These are phyloP conservation scores for Sebastes kiyomatsui DNA, from an alignment of 2,797 vertebrate species.

Conservation along the genomic window DNA sequence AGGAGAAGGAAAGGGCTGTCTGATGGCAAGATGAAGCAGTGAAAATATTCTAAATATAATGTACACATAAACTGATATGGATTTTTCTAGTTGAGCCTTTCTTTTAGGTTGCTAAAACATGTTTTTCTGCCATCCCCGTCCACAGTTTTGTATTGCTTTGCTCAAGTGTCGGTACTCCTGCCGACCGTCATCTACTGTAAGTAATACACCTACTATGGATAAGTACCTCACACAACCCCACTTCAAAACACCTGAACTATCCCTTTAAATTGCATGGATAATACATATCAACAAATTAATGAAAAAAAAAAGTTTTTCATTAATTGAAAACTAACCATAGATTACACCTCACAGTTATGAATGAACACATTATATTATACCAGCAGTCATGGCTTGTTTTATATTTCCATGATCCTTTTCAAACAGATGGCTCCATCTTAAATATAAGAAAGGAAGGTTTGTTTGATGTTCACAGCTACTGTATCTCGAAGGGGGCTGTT, in stretches of 20 bases:
- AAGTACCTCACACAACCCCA: too few relatives aligned
- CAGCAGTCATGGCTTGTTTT: neutral
- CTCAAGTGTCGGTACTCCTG: too few relatives aligned
- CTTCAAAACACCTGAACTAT: neutral
- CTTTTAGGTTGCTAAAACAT: too few relatives aligned
- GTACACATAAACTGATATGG: too few relatives aligned
- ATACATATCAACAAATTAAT: neutral
- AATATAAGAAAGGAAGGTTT: neutral
- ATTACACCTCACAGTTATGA: neutral
- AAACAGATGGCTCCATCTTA: conserved; percentile 10
- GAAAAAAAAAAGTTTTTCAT: neutral
- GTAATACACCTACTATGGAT: too few relatives aligned
- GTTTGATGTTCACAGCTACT: neutral
- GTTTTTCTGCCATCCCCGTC: too few relatives aligned
- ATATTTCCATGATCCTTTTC: neutral
- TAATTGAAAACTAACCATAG: neutral
- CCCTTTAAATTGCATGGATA: neutral
- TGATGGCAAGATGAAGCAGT: too few relatives aligned
- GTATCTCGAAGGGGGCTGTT: neutral
- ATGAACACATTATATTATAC: neutral
- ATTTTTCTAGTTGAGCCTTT: too few relatives aligned
- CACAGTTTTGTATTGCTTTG: too few relatives aligned
- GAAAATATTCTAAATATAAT: too few relatives aligned
- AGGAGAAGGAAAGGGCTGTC: too few relatives aligned
- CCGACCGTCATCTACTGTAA: too few relatives aligned